phyloP scores from a whole-genome alignment of 2,888 invertebrate species.

The Chrysolina haemoptera region DNA sequence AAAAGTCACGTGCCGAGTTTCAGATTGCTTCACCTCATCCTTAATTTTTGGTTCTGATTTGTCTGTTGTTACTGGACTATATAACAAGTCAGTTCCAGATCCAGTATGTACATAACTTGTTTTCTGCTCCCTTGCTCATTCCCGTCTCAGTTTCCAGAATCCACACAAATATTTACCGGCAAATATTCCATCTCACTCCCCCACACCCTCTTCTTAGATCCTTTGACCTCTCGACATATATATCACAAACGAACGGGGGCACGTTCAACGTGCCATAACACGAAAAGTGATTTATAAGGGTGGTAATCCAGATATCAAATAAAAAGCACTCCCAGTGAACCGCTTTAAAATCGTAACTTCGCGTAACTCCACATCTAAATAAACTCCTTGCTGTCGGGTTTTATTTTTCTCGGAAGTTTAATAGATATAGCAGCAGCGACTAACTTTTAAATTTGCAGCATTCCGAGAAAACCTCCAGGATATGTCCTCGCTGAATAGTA shows the following conservation, averaged over 20 bases:
- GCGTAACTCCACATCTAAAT: background rate
- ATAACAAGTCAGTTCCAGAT: too few species aligned
- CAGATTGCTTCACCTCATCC: too few species aligned
- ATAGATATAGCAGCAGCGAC: background rate
- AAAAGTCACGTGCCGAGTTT: too few species aligned
- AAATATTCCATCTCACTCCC: too few species aligned
- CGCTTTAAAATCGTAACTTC: conserved; percentile 5
- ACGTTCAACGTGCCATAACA: background rate
- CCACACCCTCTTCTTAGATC: too few species aligned
- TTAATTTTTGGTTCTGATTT: too few species aligned
- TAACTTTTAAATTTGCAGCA: background rate
- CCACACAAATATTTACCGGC: too few species aligned
- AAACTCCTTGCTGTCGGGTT: background rate
- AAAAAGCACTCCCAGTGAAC: background rate
- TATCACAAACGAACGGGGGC: background rate
- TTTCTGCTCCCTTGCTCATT: too few species aligned
- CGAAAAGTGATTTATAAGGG: background rate
- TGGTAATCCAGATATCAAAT: conserved; percentile 5
- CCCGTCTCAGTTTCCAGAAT: too few species aligned
- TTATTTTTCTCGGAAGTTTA: conserved; percentile 5
- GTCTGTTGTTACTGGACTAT: too few species aligned
- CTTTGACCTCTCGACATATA: too few species aligned
- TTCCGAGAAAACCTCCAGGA: background rate
- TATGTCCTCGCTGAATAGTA: background rate
- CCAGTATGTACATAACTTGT: too few species aligned